Conservation (phyloP, 2,797 vertebrate genomes). For the Eospalax fontanierii region DNA sequence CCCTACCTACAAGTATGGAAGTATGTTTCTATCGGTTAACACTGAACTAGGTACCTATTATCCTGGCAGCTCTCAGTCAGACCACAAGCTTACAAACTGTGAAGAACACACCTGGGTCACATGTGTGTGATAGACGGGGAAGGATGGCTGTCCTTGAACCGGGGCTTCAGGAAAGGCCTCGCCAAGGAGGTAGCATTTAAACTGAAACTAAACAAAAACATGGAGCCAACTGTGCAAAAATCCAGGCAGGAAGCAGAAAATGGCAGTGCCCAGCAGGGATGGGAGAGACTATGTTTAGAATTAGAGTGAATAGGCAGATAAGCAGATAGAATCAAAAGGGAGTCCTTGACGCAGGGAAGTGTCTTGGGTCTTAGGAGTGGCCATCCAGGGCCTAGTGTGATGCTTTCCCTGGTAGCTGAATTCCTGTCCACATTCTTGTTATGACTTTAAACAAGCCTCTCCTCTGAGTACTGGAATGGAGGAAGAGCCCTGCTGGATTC, state of each 20-base stretch:
- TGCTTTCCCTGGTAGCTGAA: not conserved
- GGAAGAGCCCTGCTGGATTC: not conserved
- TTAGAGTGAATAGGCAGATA: not conserved
- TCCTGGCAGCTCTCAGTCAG: not conserved
- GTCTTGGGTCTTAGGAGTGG: not conserved
- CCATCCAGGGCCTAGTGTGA: not conserved
- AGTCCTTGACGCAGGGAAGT: not conserved
- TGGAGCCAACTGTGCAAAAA: not conserved
- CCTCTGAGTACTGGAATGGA: not conserved
- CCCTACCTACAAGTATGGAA: not conserved
- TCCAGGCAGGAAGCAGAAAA: not conserved
- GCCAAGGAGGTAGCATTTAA: not conserved
- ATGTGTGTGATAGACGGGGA: not conserved
- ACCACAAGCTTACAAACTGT: too few species aligned
- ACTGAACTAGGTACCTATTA: too few species aligned
- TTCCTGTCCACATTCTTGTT: too few species aligned
- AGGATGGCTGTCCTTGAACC: not conserved
- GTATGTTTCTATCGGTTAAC: not conserved
- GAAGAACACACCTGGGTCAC: not conserved
- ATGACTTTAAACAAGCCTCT: not conserved
- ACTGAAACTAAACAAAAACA: not conserved
- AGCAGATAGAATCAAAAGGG: not conserved
- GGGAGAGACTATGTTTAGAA: rapidly evolving
- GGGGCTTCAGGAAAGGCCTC: not conserved
- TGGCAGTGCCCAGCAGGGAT: not conserved